Conservation (phyloP, 2,113 vertebrate genomes). For the Phaetusa simplex region DNA sequence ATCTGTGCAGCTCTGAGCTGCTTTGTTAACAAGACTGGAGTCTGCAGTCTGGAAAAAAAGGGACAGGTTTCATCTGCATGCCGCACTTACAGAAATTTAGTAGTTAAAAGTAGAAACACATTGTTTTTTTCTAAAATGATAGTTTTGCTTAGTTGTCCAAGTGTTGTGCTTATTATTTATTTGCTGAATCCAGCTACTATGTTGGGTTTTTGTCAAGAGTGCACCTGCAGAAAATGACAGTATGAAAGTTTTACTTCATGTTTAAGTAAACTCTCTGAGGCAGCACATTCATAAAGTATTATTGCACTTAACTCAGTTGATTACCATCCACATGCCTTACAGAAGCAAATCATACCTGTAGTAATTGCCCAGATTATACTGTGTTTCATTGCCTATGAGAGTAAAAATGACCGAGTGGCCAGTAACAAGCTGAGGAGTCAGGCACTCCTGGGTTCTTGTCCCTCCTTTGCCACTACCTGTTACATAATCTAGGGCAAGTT, state of each 20-base stretch:
- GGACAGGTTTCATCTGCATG: constrained; percentile 22
- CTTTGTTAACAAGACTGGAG: neutral
- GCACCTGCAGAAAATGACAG: constrained; percentile 5
- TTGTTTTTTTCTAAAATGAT: neutral
- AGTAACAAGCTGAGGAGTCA: constrained; percentile 15
- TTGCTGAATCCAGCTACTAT: constrained; percentile 13
- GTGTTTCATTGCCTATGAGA: neutral
- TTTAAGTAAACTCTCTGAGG: constrained; percentile 50
- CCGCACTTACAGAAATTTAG: neutral
- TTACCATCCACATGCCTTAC: constrained; percentile 69
- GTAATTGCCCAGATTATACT: neutral
- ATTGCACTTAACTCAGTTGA: constrained; percentile 43
- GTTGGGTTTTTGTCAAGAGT: neutral
- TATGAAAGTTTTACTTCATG: neutral
- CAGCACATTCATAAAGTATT: constrained; percentile 34
- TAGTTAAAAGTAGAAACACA: neutral
- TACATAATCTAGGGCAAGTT: constrained; percentile 26
- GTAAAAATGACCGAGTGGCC: constrained; percentile 11
- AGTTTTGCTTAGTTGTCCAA: neutral
- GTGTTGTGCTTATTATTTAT: constrained; percentile 18
- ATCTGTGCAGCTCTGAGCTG: neutral
- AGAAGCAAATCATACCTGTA: constrained; percentile 52
- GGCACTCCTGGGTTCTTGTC: neutral
- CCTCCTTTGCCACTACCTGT: constrained; percentile 18
- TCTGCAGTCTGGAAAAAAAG: constrained; percentile 35